phyloP scores from a whole-genome alignment of 2,113 vertebrate species.

The Podarcis raffonei region DNA sequence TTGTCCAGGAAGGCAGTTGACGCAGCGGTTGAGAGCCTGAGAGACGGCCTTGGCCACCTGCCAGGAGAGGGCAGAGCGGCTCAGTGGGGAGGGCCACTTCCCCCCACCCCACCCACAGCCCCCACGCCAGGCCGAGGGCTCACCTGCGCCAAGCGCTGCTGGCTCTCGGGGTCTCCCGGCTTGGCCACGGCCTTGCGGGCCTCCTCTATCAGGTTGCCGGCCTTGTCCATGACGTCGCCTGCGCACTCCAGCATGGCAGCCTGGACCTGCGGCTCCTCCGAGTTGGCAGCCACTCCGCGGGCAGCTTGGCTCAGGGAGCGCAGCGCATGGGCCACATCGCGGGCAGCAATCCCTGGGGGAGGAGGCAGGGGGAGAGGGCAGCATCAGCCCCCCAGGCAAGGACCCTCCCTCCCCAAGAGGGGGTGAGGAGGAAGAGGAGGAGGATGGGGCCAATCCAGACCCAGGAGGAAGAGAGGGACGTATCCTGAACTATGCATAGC shows the following conservation, averaged over 20 bases:
- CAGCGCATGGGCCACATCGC: slow-evolving; percentile 93
- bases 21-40: slow-evolving; percentile 91
- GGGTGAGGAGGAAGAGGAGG: not conserved
- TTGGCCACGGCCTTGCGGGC: slow-evolving; percentile 90
- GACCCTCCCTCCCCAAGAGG: not conserved
- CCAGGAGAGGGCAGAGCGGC: not conserved
- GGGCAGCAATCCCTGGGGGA: slow-evolving; percentile 88
- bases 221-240: slow-evolving; percentile 92
- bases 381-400: not conserved
- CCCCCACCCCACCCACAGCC: fast-evolving
- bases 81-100: not conserved
- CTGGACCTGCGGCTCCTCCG: slow-evolving; percentile 79
- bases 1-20: slow-evolving; percentile 95
- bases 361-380: not conserved
- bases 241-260: slow-evolving; percentile 90
- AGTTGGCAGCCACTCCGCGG: slow-evolving; percentile 89
- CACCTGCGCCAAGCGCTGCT: slow-evolving; percentile 95
- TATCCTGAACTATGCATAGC: not conserved
- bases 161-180: slow-evolving; percentile 90
- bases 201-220: slow-evolving; percentile 92
- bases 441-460: not conserved
- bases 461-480: not conserved
- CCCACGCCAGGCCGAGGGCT: not conserved
- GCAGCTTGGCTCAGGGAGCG: slow-evolving; percentile 88
- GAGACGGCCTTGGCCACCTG: slow-evolving; percentile 97